Base-by-base conservation (phyloP, 2,113 vertebrate genomes). In the Neolamprologus hecqui region DNA sequence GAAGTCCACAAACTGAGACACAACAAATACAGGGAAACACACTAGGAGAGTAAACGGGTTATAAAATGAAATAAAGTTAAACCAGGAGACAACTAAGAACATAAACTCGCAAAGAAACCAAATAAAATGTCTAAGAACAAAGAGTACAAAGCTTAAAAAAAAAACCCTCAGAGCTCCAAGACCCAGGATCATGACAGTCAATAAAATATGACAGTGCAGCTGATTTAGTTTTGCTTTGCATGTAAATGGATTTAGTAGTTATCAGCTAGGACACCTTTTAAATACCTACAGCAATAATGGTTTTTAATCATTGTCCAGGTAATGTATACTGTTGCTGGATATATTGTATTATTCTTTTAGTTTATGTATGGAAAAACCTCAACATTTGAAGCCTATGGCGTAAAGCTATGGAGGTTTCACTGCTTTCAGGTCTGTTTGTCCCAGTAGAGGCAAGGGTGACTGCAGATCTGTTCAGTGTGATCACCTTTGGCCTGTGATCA, bases 121-220 rank as follows among this genome's bases (percentile, higher is more conserved):
- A 73, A 45, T 73, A 73, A 70, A 70, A 70, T 42, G 40, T 70
- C 37, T 70, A 70, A 45, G n/a, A 45, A 73, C 12, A 23, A 45
- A 45, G 65, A 45, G 65, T 42, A 37, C 60, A 21, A 37, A 37
- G 33, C 60, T 70, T 42, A 6, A 70, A 70, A 42, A 57, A 57
- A 68, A 40, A 37, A 0, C 0, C 31, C 12, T 70, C 37, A 45
- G 37, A 70, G 21, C n/a, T 70, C 37, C 65, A 45, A 23, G 37
- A 70, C 65, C n/a, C 13, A 45, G 37, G 21, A 70, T 42, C 65
- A 45, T 70, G n/a, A 45, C 37, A 45, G 37, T 70, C 5, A 42
- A 15, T 26, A 42, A 42, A 75, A 75, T 17, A 47, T 75, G 9
- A 47, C 23, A 47, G 40, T 75, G 40, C 23, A 47, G 40, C 68